These are phyloP conservation scores for Stegana nigrithorax DNA, from an alignment of 2,888 invertebrate genomes.

Conservation along the genomic window DNA sequence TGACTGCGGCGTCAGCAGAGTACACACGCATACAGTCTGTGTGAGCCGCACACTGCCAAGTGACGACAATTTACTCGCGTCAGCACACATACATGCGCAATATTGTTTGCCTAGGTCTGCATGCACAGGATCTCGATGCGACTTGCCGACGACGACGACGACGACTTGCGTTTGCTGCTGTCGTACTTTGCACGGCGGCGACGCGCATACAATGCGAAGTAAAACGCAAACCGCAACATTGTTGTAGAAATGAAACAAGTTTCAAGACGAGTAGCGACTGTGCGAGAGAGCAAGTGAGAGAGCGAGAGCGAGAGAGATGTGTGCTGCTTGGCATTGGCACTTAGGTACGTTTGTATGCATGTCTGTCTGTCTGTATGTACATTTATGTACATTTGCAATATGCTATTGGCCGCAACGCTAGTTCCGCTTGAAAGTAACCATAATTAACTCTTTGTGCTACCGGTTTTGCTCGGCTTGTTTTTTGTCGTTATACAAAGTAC, in stretches of 20 bases:
- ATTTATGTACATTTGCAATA: slow-evolving; percentile 1
- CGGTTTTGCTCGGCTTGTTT: slow-evolving; percentile 11
- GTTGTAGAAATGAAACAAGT: slow-evolving; percentile 61
- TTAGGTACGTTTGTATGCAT: not conserved
- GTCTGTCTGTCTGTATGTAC: not conserved
- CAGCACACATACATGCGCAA: slow-evolving; percentile 9
- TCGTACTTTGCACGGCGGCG: not conserved
- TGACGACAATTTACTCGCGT: not conserved
- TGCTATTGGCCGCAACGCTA: slow-evolving; percentile 21
- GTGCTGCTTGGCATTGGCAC: slow-evolving; percentile 22
- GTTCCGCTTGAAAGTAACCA: slow-evolving; percentile 47
- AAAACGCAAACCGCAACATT: slow-evolving; percentile 57
- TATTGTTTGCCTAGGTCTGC: not conserved
- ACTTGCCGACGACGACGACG: too few relatives aligned
- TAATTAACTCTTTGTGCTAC: slow-evolving; percentile 27
- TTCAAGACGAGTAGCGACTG: slow-evolving; percentile 41
- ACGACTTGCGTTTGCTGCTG: too few relatives aligned
- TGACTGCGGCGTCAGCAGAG: not conserved
- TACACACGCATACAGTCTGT: not conserved
- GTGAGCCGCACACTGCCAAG: too few relatives aligned
- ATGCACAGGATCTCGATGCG: too few relatives aligned
- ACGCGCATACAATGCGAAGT: slow-evolving; percentile 19
- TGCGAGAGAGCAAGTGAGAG: slow-evolving; percentile 10
- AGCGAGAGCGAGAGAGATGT: slow-evolving; percentile 8
- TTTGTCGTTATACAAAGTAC: not conserved